Base-by-base conservation (phyloP, 1,140 invertebrate species). In the Paracyclopina nana region DNA sequence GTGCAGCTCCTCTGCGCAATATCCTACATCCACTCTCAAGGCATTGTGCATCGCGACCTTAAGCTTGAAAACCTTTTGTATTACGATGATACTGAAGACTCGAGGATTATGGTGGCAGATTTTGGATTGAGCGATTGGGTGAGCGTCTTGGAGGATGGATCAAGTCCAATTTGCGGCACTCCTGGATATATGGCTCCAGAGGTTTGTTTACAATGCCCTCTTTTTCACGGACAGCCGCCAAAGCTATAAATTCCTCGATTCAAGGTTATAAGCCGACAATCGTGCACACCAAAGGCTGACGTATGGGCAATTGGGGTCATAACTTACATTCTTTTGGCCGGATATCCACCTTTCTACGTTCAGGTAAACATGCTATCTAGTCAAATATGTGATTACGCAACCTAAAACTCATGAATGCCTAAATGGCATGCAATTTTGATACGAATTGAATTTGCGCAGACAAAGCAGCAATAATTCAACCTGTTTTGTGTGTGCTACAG, bases 271-370 rank as follows among this genome's bases (percentile, higher is more conserved):
- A n/a, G n/a, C n/a, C n/a, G n/a, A n/a, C n/a, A n/a, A n/a, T n/a
- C n/a, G n/a, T n/a, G n/a, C 5, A 38, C 34, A 16, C 34, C 34
- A 5, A 20, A n/a, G n/a, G 34, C 34, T 69, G 92, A 98, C 69
- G 70, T 97, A 52, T 98, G 92, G 92, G 92, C 86, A 56, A 69
- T 96, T 38, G 92, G 92, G 48, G 91, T 95, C 14, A 91, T 97
- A 60, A 78, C 85, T 61, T 98, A 97, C 69, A 95, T 97, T 57
- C 70, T 97, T 59, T 72, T 98, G 24, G 96, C 86, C 67, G 92
- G 92, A 24, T 96, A 97, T 70, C 87, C 91, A 55, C 92, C 92
- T 16, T 97, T 98, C 71, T 86, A 85, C 59, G n/a, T 20, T 20
- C 34, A 38, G 8, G n/a, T n/a, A n/a, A n/a, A n/a, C n/a, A n/a